These are phyloP conservation scores for Drosophila nr. perissopoda DNA, from an alignment of 2,888 invertebrate genomes.

Conservation along the genomic window DNA sequence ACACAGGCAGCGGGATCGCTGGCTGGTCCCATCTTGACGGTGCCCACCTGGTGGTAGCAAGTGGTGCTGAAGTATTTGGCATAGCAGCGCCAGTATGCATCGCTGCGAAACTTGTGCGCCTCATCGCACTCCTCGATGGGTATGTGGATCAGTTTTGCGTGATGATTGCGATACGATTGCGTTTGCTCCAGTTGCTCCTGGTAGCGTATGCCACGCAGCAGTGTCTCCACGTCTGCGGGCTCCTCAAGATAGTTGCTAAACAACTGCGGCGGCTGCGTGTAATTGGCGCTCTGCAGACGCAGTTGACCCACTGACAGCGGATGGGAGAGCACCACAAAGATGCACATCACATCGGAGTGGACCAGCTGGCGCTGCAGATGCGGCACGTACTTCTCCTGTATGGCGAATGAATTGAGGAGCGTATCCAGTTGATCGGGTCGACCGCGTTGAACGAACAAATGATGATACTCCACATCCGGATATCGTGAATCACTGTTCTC, in stretches of 20 bases:
- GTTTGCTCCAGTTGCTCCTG: constrained; percentile 84
- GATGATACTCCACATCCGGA: constrained; percentile 87
- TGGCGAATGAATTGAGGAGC: constrained; percentile 34
- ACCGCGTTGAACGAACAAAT: constrained; percentile 78
- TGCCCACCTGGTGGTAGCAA: constrained; percentile 89
- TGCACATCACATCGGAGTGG: constrained; percentile 79
- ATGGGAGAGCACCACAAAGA: constrained; percentile 84
- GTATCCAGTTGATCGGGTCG: constrained; percentile 34
- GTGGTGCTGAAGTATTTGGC: constrained; percentile 88
- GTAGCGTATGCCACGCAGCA: constrained; percentile 86
- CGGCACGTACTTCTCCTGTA: constrained; percentile 42
- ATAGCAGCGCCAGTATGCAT: constrained; percentile 89
- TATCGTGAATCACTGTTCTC: constrained; percentile 85
- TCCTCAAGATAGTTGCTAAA: constrained; percentile 89
- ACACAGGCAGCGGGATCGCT: constrained; percentile 88
- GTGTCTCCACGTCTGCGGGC: constrained; percentile 86
- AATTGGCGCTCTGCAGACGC: constrained; percentile 86
- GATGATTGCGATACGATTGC: constrained; percentile 81
- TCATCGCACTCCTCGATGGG: constrained; percentile 75
- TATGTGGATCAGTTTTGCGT: constrained; percentile 69
- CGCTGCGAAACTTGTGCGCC: constrained; percentile 56
- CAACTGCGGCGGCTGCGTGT: constrained; percentile 87
- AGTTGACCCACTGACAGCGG: constrained; percentile 86
- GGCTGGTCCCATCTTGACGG: constrained; percentile 90
- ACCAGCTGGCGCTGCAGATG: constrained; percentile 36